Evolutionary conservation across 2,888 invertebrate species (phyloP).

Genomic region (Idaea dimidiata): DNA sequence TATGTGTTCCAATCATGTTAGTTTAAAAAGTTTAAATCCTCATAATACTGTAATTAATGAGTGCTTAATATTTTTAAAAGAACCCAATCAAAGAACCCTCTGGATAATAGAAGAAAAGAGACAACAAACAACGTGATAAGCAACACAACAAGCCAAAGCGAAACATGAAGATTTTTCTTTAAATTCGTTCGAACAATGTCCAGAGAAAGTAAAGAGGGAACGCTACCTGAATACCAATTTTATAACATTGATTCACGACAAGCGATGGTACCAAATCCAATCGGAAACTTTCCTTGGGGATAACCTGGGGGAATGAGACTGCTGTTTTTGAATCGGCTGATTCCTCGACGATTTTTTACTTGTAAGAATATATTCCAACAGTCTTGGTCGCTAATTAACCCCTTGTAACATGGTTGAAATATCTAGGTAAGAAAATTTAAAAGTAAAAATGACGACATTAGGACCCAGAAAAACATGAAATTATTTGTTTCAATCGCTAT

Average conservation of each 20-base stretch:
- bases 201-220: slow-evolving; percentile 58
- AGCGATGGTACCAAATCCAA: slow-evolving; percentile 60
- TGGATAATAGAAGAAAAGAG: slow-evolving; percentile 25
- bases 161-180: slow-evolving; percentile 41
- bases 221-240: slow-evolving; percentile 74
- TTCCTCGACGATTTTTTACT: background rate
- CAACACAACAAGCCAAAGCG: slow-evolving; percentile 26
- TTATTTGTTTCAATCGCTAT: too few species aligned
- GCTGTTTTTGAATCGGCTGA: background rate
- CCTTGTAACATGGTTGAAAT: too few species aligned
- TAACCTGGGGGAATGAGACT: background rate
- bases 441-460: too few species aligned
- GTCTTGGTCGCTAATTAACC: too few species aligned
- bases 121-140: slow-evolving; percentile 27
- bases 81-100: slow-evolving; percentile 17
- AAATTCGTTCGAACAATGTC: slow-evolving; percentile 61
- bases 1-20: too few species aligned
- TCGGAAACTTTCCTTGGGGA: slow-evolving; percentile 65
- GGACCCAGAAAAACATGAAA: too few species aligned
- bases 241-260: slow-evolving; percentile 74
- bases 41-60: too few species aligned
- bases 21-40: too few species aligned
- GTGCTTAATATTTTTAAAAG: background rate
- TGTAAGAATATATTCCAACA: too few species aligned
- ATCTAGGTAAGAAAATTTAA: too few species aligned